Evolutionary conservation across 2,113 vertebrate species (phyloP).

Genomic region (Catharus fuscescens): DNA sequence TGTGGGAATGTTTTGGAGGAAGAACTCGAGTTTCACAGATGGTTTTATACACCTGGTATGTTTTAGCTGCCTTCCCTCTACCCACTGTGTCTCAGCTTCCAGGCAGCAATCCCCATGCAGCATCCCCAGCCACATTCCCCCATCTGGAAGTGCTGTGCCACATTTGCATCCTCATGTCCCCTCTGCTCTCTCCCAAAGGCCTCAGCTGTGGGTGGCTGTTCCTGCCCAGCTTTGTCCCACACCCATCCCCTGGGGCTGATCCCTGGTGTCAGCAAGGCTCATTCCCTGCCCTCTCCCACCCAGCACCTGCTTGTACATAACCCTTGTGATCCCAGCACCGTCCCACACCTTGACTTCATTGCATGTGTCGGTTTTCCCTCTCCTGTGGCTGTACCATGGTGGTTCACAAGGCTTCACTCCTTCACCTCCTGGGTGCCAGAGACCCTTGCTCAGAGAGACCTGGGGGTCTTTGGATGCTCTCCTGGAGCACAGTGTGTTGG

Average conservation of each 20-base stretch:
- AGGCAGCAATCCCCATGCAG: not conserved
- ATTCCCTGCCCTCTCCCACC: not conserved
- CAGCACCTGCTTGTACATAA: constrained; percentile 50
- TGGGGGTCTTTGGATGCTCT: not conserved
- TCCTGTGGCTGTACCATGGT: not conserved
- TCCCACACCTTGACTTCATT: not conserved
- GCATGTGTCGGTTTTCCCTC: not conserved
- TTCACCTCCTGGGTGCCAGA: not conserved
- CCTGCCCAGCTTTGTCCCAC: not conserved
- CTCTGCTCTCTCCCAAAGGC: not conserved
- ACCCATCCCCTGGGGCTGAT: not conserved
- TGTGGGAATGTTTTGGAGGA: not conserved
- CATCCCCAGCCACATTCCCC: not conserved
- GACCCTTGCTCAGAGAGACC: not conserved
- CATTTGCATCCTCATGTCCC: not conserved
- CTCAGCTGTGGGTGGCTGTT: not conserved
- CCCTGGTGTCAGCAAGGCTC: accelerated
- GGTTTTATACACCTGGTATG: not conserved
- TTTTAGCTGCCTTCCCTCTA: not conserved
- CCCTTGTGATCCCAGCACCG: not conserved
- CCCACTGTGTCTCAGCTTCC: accelerated
- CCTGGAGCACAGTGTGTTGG: not conserved
- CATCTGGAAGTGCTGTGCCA: not conserved
- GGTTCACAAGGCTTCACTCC: not conserved
- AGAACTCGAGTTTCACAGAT: not conserved